Base-by-base conservation (phyloP, 2,113 vertebrate species). In the Alosa alosa region DNA sequence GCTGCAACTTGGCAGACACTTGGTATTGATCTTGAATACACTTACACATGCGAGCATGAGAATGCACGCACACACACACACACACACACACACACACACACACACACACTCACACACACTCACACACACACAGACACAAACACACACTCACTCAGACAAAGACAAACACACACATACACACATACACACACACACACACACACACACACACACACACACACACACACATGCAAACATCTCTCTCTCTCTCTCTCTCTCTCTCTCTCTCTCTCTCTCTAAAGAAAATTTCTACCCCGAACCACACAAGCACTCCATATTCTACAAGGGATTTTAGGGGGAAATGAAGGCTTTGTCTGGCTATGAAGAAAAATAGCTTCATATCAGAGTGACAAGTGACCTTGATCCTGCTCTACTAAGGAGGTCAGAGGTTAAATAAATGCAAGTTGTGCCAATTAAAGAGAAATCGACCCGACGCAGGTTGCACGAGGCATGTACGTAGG, bases 1-100 rank as follows among this genome's bases (percentile, higher is more conserved):
- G 83, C 18, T 25, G 82, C 41, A 68, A 52, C 87, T 90, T 90
- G 89, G 86, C 87, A 87, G 52, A 81, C 49, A 86, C 4, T 81
- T 64, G 15, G n/a, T 87, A 83, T 89, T 75, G 41, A 82, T 88
- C 89, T 81, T 57, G 10, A 78, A 17, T 78, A 17, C 84, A 92
- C 89, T 82, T 10, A 85, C 44, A 3, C 68, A 78, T 13, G 50
- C 25, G 81, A 13, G 36, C 45, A 84, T 41, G 46, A n/a, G 9
- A n/a, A 5, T 10, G 44, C 25, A 36, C n/a, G 36, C 1, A 36
- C 64, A 72, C 64, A 36, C 64, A 72, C 64, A 72, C 25, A 72
- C 64, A 72, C n/a, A 72, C 64, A 72, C 25, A 72, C 64, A 72
- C 64, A 72, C 64, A 72, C 64, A 72, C 25, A 78, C n/a, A 75